Evolutionary conservation across 2,797 vertebrate species (phyloP).

Genomic region (Sebastes cheni): DNA sequence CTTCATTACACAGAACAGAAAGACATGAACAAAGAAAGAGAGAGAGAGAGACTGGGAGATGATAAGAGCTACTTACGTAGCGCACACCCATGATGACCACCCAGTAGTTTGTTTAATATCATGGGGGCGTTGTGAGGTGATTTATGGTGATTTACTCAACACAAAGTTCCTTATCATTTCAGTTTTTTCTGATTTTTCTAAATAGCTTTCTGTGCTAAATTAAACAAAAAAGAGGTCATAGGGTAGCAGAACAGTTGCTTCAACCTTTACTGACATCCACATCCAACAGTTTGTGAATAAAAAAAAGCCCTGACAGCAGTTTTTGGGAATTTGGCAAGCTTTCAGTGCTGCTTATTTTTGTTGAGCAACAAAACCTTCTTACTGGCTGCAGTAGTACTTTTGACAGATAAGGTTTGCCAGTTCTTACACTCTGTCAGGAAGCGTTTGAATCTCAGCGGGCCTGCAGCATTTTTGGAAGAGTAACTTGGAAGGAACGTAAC

Average conservation of each 20-base stretch:
- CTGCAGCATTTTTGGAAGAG: slow-evolving; percentile 2
- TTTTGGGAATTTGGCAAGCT: not conserved
- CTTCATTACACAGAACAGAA: not conserved
- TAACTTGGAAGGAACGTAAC: not conserved
- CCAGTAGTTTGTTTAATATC: slow-evolving; percentile 15
- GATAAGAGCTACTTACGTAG: slow-evolving; percentile 4
- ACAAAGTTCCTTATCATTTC: not conserved
- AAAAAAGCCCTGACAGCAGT: not conserved
- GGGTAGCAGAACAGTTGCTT: not conserved
- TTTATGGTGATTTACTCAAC: not conserved
- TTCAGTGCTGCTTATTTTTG: slow-evolving; percentile 14
- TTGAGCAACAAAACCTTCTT: slow-evolving; percentile 1
- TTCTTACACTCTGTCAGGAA: slow-evolving; percentile 17
- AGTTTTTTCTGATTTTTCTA: not conserved
- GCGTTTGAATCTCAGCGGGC: not conserved
- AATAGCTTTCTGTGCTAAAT: not conserved
- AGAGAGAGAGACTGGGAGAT: not conserved
- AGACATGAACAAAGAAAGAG: not conserved
- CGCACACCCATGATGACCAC: slow-evolving; percentile 19
- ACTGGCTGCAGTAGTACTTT: not conserved
- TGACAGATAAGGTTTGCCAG: slow-evolving; percentile 18
- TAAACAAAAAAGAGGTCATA: not conserved
- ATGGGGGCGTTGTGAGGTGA: not conserved
- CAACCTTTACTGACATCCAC: slow-evolving; percentile 6
- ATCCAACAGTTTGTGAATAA: not conserved